These are phyloP conservation scores for Macaca mulatta DNA, from an alignment of 2,113 vertebrate species.

Conservation along the genomic window DNA sequence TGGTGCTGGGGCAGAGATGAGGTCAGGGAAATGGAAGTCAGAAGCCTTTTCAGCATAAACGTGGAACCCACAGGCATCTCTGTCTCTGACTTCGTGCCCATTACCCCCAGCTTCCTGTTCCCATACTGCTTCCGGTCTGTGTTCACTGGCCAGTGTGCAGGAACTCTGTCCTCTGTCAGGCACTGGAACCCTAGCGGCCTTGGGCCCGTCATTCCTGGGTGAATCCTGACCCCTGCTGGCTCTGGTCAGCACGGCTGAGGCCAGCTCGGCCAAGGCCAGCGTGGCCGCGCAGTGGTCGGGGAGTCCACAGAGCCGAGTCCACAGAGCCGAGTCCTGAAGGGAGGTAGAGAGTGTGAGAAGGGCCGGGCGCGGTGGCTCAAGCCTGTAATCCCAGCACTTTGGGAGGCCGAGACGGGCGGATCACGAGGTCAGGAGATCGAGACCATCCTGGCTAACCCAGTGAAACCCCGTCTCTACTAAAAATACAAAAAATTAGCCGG, in stretches of 20 bases:
- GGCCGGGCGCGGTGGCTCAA: too few species aligned
- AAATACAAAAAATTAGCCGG: too few species aligned
- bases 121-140: neutral
- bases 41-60: neutral
- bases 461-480: too few species aligned
- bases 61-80: neutral
- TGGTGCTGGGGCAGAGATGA: neutral
- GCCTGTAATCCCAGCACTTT: too few species aligned
- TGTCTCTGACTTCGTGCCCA: neutral
- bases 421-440: too few species aligned
- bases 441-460: too few species aligned
- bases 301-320: neutral
- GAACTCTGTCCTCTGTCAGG: neutral
- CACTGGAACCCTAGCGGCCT: neutral
- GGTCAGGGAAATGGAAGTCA: neutral
- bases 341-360: neutral
- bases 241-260: neutral
- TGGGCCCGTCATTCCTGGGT: neutral
- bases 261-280: fast-evolving
- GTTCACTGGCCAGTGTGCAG: neutral
- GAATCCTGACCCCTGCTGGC: constrained; percentile 9
- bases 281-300: fast-evolving
- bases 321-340: neutral
- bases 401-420: too few species aligned
- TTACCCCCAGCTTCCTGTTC: too few species aligned